Evolutionary conservation across 2,113 vertebrate species (phyloP), one percentile per base, ranked within the genome.

Genomic region (Hylia prasina): DNA sequence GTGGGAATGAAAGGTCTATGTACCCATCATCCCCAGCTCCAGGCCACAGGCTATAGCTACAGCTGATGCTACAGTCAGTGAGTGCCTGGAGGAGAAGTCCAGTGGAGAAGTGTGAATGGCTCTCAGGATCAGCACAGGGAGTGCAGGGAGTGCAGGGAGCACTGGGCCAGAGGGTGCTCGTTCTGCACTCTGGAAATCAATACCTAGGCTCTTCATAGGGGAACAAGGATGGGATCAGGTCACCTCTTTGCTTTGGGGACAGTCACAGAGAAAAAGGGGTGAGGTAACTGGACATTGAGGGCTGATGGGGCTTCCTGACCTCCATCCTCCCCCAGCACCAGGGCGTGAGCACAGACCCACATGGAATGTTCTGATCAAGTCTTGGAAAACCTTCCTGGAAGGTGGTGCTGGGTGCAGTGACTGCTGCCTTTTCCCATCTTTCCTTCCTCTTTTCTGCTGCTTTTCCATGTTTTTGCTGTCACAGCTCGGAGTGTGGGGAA

Each of bases 11-110:
- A 48, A 51, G 0, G 11, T 16, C 33, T 24, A 1, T 2, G 35
- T 7, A 18, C 5, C 16, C 53, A 11, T 3, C 0, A 0, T 28
- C 7, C 37, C 42, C 14, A 53, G 58, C 28, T 25, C 12, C 21
- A 23, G 6, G 7, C 12, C 5, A 51, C 25, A 12, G 71, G n/a
- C 30, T 2, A 1, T 10, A 12, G 61, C 33, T 66, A 7, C 6
- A 53, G 75, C 20, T n/a, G 28, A 35, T 3, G 10, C 45, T 30
- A 31, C 6, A 8, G 16, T 5, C 5, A 0, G 10, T 13, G 42
- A 3, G 7, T 6, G n/a, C n/a, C 65, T 66, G 66, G 60, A 37
- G 39, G 28, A 72, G 33, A 51, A 28, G 25, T 30, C 45, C 22
- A 64, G 75, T 1, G 3, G n/a, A 48, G 21, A 47, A 28, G 31